Evolutionary conservation across 2,888 invertebrate genomes (phyloP), one percentile per base, ranked within the genome.

Genomic region (Catotricha subobsoleta): DNA sequence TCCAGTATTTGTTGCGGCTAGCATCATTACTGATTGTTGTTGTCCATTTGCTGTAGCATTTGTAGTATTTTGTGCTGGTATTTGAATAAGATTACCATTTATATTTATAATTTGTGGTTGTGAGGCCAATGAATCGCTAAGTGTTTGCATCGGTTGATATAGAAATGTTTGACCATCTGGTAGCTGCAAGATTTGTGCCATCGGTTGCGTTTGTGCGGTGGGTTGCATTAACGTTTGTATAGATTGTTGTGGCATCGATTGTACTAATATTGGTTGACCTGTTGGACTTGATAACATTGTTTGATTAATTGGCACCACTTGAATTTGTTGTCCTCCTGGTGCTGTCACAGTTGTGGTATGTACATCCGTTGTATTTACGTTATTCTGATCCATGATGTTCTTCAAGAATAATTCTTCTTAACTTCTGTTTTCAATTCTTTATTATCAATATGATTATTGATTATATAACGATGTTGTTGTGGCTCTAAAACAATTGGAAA

Each of bases 101-200:
- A 63, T 58, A 43, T 63, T 63, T 8, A 73, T 72, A 2, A 74
- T 73, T 57, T 77, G 75, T 1, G 72, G 58, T 46, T 71, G 70
- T 45, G 74, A 72, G 34, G 72, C 63, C 25, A 75, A 69, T 0
- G 87, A 84, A 57, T 92, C 91, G 45, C 59, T 60, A 23, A 30
- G 21, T 18, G 25, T 30, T 25, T 25, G 20, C 36, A 35, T 37
- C 7, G 42, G 42, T 13, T 42, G 42, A 58, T 88, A 88, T 42
- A 90, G 74, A 51, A 84, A 82, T 0, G 91, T 88, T 62, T 92
- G 92, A 1, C 94, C 94, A 60, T 91, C 91, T 0, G 87, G 73
- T 1, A 90, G 81, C 59, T 91, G 92, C 27, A 92, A 77, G 31
- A 92, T 67, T 59, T 91, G 91, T 29, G 84, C 74, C 44, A 71